Percentiles rank a stretch among this genome's conserved stretches.
These are phyloP conservation scores for Yponomeuta sedellus DNA, from an alignment of 2,888 invertebrate genomes.

Conservation along the genomic window DNA sequence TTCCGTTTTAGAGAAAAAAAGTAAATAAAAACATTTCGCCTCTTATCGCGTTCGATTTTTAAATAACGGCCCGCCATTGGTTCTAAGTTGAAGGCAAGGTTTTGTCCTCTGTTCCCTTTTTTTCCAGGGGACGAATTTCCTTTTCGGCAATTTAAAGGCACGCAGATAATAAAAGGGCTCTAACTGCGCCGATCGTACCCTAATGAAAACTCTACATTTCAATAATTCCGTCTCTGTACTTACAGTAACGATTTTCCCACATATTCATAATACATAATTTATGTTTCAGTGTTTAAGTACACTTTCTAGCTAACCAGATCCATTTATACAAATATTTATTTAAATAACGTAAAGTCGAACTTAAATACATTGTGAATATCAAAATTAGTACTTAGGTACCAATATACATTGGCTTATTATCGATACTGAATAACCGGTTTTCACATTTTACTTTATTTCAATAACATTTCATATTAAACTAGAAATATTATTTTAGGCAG, in stretches of 20 bases:
- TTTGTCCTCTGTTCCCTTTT: slow-evolving; percentile 65
- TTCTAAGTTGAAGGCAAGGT: slow-evolving; percentile 65
- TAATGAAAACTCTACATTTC: slow-evolving; percentile 65
- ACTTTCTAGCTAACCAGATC: no score
- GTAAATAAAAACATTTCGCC: slow-evolving; percentile 66
- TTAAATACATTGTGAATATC: no score
- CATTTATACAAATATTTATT: no score
- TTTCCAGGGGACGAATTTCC: slow-evolving; percentile 67
- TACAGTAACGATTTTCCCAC: background rate
- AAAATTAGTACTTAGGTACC: no score
- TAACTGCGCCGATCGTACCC: slow-evolving; percentile 71
- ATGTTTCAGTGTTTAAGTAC: no score
- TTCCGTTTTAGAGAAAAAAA: slow-evolving; percentile 43
- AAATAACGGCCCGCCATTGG: slow-evolving; percentile 71
- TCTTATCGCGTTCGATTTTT: slow-evolving; percentile 76
- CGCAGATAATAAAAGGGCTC: slow-evolving; percentile 77
- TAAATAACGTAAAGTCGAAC: no score
- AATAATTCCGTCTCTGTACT: slow-evolving; percentile 63
- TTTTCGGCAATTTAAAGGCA: slow-evolving; percentile 74
- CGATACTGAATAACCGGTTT: no score
- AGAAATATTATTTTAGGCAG: no score
- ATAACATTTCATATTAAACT: no score
- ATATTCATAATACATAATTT: no score
- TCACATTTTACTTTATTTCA: no score
- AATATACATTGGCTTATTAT: no score